Evolutionary conservation across 2,797 vertebrate species (phyloP).

Genomic region (Sebastes iracundus): DNA sequence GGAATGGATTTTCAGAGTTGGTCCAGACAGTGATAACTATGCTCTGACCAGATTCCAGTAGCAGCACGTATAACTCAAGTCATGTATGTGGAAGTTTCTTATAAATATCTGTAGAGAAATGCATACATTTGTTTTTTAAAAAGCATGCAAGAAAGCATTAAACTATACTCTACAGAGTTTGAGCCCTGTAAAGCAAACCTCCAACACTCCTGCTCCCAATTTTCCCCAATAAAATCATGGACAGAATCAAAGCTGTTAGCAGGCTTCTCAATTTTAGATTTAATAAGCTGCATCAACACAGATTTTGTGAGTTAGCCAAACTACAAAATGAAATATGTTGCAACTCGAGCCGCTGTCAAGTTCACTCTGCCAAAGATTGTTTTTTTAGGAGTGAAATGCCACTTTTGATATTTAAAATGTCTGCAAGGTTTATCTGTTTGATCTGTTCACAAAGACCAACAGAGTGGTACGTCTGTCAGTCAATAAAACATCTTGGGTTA

Average conservation of each 20-base stretch:
- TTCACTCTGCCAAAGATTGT: neutral
- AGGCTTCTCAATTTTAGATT: neutral
- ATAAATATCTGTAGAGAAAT: neutral
- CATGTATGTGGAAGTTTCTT: neutral
- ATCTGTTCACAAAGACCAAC: neutral
- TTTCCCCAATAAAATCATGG: neutral
- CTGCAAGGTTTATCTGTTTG: too few relatives aligned
- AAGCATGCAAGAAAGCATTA: neutral
- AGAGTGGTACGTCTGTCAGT: neutral
- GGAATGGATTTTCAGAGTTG: constrained; percentile 59
- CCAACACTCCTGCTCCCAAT: neutral
- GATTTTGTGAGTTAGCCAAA: neutral
- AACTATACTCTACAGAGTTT: neutral
- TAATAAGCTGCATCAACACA: neutral
- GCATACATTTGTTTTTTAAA: neutral
- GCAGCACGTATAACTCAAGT: constrained; percentile 16
- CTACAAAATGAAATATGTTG: neutral
- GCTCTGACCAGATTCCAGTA: constrained; percentile 25
- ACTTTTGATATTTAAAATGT: neutral
- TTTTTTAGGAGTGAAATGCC: neutral
- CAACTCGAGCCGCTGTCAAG: neutral
- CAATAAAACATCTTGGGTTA: neutral
- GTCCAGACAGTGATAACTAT: constrained; percentile 54
- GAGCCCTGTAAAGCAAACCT: neutral
- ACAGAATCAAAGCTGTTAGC: neutral